Conservation (phyloP, 1,140 invertebrate species). For the Conopomorpha cramerella region DNA sequence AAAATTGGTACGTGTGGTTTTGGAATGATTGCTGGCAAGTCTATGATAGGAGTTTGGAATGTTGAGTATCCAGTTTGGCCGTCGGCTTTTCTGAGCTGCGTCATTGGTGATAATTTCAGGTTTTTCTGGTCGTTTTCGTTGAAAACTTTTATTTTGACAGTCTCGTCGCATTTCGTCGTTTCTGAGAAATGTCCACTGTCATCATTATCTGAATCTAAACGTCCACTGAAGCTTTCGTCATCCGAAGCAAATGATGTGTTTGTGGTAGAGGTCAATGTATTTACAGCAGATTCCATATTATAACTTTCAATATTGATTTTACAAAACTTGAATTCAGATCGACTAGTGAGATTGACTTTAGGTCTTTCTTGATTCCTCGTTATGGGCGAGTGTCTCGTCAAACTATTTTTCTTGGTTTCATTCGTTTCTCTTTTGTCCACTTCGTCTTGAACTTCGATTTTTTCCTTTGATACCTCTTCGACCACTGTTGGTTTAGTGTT, state of each 20-base stretch:
- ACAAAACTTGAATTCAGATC: constrained; percentile 62
- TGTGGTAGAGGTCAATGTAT: constrained; percentile 42
- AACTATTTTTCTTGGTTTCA: constrained; percentile 61
- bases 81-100: constrained; percentile 49
- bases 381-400: constrained; percentile 61
- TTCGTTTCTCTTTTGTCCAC: constrained; percentile 40
- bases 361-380: constrained; percentile 64
- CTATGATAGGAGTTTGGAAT: constrained; percentile 52
- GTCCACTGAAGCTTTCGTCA: constrained; percentile 54
- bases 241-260: constrained; percentile 54
- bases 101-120: constrained; percentile 40
- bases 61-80: constrained; percentile 50
- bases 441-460: constrained; percentile 37
- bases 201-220: constrained; percentile 55
- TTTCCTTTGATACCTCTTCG: constrained; percentile 46
- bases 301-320: constrained; percentile 57
- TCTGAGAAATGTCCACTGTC: constrained; percentile 56
- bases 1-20: constrained; percentile 48
- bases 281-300: constrained; percentile 46
- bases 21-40: constrained; percentile 49
- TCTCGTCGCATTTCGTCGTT: constrained; percentile 49
- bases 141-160: constrained; percentile 54
- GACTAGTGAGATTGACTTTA: constrained; percentile 60
- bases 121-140: constrained; percentile 43
- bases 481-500: constrained; percentile 39